Base-by-base conservation (phyloP, 2,113 vertebrate genomes). In the Colaptes auratus region DNA sequence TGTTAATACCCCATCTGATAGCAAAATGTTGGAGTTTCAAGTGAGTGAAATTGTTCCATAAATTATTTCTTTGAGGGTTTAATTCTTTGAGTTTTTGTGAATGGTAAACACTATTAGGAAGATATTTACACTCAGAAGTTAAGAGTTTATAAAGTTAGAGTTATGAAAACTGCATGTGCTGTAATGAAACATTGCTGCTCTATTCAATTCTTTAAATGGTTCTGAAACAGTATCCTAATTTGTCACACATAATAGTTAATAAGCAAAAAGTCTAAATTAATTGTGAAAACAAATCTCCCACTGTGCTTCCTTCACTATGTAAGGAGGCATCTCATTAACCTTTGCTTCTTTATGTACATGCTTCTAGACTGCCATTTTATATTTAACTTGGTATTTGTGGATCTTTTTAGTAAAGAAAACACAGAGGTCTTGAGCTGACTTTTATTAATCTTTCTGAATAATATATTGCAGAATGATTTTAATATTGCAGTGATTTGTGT, bases 1-100 rank as follows among this genome's bases (percentile, higher is more conserved):
- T 80, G 91, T 98, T 77, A 99, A 99, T 88, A 92, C 98, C 21
- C 98, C 98, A 15, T 25, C 50, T 5, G 71, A 92, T 7, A 92
- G 81, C 73, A 94, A 77, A 30, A 21, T 25, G 2, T n/a, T 98
- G 75, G 93, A 97, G 25, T 98, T 99, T 91, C 77, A 86, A 14
- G 98, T 99, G 91, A 98, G 98, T 91, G 60, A 31, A 95, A 76
- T 88, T 50, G 9, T 92, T 81, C n/a, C 16, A 21, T 20, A 31
- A 27, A 56, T 89, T 27, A 30, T 93, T 97, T 90, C 35, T 88
- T 89, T 1, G 3, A 78, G 61, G 35, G 4, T 58, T 60, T 93
- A 44, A 55, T 81, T 95, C 44, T n/a, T n/a, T 95, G 30, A 84
- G 16, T 46, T 95, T 97, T 89, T 94, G 70, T 33, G 20, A 28